Conservation (phyloP, 2,888 invertebrate species). For the Frankliniella fusca region DNA sequence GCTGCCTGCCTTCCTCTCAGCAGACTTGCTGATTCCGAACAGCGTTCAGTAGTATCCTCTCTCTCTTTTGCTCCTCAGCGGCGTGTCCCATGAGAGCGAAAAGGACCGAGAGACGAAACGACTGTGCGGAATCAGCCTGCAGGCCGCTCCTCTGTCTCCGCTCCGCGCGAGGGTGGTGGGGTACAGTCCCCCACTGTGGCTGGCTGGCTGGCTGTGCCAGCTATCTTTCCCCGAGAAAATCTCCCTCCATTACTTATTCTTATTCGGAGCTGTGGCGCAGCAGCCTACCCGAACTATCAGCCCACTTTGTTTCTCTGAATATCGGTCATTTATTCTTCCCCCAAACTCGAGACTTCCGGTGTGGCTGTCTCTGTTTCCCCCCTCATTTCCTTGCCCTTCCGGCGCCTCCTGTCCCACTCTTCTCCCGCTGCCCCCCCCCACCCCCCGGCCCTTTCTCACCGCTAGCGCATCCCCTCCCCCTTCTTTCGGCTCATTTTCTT, state of each 20-base stretch:
- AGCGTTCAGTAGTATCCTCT: too few relatives aligned
- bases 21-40: too few relatives aligned
- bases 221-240: not conserved
- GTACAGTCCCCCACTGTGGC: not conserved
- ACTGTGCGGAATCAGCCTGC: too few relatives aligned
- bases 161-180: too few relatives aligned
- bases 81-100: too few relatives aligned
- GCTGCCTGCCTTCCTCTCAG: too few relatives aligned
- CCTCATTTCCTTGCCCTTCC: slow-evolving; percentile 14
- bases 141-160: too few relatives aligned
- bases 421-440: not conserved
- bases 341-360: slow-evolving; percentile 15
- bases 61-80: too few relatives aligned
- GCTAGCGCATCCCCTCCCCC: not conserved
- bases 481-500: not conserved
- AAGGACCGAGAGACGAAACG: too few relatives aligned
- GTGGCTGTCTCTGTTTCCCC: slow-evolving; percentile 13
- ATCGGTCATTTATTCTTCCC: slow-evolving; percentile 10
- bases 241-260: slow-evolving; percentile 3
- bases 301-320: slow-evolving; percentile 25
- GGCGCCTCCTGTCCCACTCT: not conserved
- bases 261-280: not conserved
- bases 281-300: slow-evolving; percentile 5
- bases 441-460: not conserved
- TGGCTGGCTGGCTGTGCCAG: not conserved